Base-by-base conservation (phyloP, 2,888 invertebrate species). In the Megamerina dolium region DNA sequence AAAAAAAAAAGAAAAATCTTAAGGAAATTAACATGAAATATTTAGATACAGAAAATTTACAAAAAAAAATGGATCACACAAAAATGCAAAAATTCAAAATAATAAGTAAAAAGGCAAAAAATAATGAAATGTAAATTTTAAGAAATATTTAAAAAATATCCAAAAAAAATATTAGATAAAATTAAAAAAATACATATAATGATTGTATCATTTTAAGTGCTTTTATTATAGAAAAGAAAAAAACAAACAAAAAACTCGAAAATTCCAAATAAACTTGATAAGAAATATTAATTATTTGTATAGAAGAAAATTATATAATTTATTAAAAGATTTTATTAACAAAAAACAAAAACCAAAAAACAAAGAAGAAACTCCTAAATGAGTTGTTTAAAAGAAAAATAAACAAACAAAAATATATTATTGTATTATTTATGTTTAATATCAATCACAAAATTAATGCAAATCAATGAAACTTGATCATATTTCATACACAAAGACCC, bases 151-250 rank as follows among this genome's bases (percentile, higher is more conserved):
- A 31, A 31, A 32, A 33, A 27, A 27, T n/a, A 5, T 4, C 3
- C 4, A 34, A 41, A 33, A 21, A 41, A 18, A 20, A 37, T 26
- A 17, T 26, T 5, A 20, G 35, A n/a, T 34, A 37, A 43, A 39
- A 47, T 14, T 31, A 48, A 43, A 46, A 44, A 41, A 27, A 38
- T 38, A 17, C 27, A 38, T 13, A 32, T 18, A n/a, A n/a, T n/a
- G 40, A 36, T 46, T 55, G 47, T 54, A 52, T 54, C 50, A 54
- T 56, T 54, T 56, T 61, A 61, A 54, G 57, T 61, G 63, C 63
- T 61, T 60, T 63, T 57, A 61, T 47, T 50, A 41, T 23, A 32
- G 35, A 44, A 37, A 30, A 42, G 34, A 41, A 20, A 32, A 46
- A 37, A 39, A 30, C 9, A 36, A 21, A 16, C 12, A 23, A 33